Percentiles rank a stretch among this genome's conserved stretches.
Conservation (phyloP, 2,888 invertebrate genomes). For the Phortica magna region DNA sequence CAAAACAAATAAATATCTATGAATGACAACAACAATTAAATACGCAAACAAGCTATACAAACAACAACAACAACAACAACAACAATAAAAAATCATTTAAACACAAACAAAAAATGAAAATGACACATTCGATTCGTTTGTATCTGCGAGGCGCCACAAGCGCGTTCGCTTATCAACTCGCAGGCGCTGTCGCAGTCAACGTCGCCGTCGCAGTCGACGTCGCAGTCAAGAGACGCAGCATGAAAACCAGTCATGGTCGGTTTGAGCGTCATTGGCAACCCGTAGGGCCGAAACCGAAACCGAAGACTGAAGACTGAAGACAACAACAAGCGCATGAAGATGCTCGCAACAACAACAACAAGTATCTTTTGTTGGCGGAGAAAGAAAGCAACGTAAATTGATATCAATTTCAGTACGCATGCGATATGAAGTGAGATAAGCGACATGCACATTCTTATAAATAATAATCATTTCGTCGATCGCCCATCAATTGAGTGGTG, state of each 20-base stretch:
- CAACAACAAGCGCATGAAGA: background rate
- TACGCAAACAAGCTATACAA: background rate
- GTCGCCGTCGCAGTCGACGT: conserved; percentile 40
- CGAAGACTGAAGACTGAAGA: too few species aligned
- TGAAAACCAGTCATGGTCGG: background rate
- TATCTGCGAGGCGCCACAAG: conserved; percentile 52
- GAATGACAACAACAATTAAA: conserved; percentile 30
- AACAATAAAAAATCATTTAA: conserved; percentile 23
- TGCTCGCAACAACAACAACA: conserved; percentile 16
- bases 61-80: conserved; percentile 42
- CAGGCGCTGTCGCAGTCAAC: background rate
- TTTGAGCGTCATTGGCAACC: conserved; percentile 55
- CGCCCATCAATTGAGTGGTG: too few species aligned
- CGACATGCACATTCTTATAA: background rate
- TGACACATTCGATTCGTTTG: conserved; percentile 58
- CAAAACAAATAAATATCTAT: conserved; percentile 67
- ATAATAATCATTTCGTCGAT: too few species aligned
- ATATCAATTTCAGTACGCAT: conserved; percentile 12
- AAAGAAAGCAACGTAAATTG: conserved; percentile 33
- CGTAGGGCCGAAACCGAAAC: conserved; percentile 54
- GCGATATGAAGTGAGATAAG: conserved; percentile 10
- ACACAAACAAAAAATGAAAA: conserved; percentile 55
- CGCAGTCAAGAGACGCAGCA: background rate
- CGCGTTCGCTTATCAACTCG: conserved; percentile 46
- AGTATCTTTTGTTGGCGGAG: conserved; percentile 35